Evolutionary conservation across 2,888 invertebrate species (phyloP).

Genomic region (Amphimallon solstitiale): DNA sequence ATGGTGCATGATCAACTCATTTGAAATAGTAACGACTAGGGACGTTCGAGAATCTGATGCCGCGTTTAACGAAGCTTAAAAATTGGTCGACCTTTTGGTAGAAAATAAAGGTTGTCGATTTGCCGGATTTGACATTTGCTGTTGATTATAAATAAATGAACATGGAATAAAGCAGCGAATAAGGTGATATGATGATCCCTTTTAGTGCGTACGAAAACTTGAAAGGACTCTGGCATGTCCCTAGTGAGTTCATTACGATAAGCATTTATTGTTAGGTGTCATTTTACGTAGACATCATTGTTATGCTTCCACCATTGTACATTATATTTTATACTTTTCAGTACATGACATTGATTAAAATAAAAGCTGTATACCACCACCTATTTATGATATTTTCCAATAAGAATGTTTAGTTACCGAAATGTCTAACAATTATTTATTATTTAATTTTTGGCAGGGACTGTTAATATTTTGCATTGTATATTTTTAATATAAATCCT

Average conservation of each 20-base stretch:
- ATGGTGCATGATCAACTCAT: conserved; percentile 17
- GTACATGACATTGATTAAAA: no score
- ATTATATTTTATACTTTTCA: conserved; percentile 9
- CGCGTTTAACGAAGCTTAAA: conserved; percentile 17
- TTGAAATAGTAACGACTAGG: not conserved
- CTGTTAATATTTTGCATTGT: no score
- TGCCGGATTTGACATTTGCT: conserved; percentile 17
- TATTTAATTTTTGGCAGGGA: no score
- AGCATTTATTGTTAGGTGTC: conserved; percentile 15
- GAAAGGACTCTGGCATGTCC: conserved; percentile 1
- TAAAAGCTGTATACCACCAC: no score
- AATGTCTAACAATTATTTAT: no score
- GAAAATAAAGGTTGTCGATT: conserved; percentile 1
- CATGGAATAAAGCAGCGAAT: not conserved
- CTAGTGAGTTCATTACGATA: conserved; percentile 25
- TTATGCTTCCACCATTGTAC: conserved; percentile 7
- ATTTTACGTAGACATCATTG: conserved; percentile 12
- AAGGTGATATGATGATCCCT: not conserved
- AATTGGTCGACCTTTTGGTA: conserved; percentile 12
- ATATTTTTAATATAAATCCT: no score
- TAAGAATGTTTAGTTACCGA: no score
- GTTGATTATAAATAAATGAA: conserved; percentile 11
- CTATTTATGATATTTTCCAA: no score
- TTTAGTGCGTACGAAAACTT: conserved; percentile 8
- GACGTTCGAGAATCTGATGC: conserved; percentile 5